Conservation (phyloP, 2,888 invertebrate species). For the Eilema griseolum region DNA sequence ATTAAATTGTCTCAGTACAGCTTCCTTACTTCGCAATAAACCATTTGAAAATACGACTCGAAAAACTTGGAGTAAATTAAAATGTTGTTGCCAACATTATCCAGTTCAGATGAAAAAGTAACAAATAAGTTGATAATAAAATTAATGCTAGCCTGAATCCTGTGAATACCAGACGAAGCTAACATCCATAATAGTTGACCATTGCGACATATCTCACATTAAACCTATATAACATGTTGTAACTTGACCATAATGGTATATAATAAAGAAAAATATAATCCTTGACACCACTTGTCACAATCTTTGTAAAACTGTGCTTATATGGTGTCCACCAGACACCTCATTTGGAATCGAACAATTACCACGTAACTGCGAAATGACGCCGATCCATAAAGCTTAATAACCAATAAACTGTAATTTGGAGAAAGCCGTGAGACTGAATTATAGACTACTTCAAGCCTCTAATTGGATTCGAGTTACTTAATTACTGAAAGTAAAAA, state of each 20-base stretch:
- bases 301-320: slow-evolving; percentile 13
- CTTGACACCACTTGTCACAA: slow-evolving; percentile 25
- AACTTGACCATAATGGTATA: slow-evolving; percentile 11
- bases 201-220: neutral
- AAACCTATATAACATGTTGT: slow-evolving; percentile 5
- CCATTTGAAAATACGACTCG: neutral
- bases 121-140: neutral
- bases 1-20: neutral
- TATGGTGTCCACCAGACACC: slow-evolving; percentile 23
- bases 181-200: neutral
- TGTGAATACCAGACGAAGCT: neutral
- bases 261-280: slow-evolving; percentile 19
- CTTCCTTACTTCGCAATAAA: neutral
- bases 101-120: neutral
- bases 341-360: slow-evolving; percentile 39
- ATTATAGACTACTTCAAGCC: slow-evolving; percentile 39
- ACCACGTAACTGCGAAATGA: slow-evolving; percentile 49
- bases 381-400: slow-evolving; percentile 44
- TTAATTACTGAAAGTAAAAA: slow-evolving; percentile 35
- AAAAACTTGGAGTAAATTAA: neutral
- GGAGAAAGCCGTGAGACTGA: slow-evolving; percentile 44
- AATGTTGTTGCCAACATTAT: neutral
- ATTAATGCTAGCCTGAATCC: neutral
- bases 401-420: slow-evolving; percentile 50
- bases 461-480: slow-evolving; percentile 51